Conservation (phyloP, 2,113 vertebrate genomes). For the Fukomys damarensis region DNA sequence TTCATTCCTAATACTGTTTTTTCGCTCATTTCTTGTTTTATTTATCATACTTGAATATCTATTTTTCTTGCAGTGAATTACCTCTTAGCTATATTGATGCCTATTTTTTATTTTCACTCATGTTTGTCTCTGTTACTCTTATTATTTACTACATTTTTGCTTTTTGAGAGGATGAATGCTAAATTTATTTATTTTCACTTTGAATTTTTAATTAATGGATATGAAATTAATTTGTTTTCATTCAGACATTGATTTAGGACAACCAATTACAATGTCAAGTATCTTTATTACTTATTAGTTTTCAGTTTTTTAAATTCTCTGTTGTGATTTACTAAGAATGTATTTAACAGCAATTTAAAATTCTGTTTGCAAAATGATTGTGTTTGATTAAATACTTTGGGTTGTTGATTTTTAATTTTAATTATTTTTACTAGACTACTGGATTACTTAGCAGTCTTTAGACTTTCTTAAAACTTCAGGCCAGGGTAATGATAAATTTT, state of each 20-base stretch:
- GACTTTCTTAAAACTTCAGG: background rate
- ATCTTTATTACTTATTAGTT: background rate
- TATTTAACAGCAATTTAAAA: background rate
- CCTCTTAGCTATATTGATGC: background rate
- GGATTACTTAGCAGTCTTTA: background rate
- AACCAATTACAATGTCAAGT: background rate
- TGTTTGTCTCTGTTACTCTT: background rate
- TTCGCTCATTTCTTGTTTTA: background rate
- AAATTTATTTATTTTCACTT: slow-evolving; percentile 4
- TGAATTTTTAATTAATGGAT: slow-evolving; percentile 1
- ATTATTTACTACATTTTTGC: background rate
- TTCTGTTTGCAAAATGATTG: slow-evolving; percentile 48
- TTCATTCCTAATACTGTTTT: background rate
- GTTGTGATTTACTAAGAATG: background rate
- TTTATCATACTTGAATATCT: background rate
- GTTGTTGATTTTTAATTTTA: background rate
- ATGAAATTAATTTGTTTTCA: background rate
- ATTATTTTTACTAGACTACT: background rate
- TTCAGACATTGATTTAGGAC: background rate
- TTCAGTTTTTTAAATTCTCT: slow-evolving; percentile 4
- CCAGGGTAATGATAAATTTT: background rate
- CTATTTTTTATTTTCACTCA: background rate
- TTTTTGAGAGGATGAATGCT: background rate
- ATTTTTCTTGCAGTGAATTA: background rate
- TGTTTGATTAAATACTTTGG: background rate